Percentiles rank a stretch among this genome's conserved stretches.
Evolutionary conservation across 2,888 invertebrate genomes (phyloP).

Genomic region (Archips xylosteana): DNA sequence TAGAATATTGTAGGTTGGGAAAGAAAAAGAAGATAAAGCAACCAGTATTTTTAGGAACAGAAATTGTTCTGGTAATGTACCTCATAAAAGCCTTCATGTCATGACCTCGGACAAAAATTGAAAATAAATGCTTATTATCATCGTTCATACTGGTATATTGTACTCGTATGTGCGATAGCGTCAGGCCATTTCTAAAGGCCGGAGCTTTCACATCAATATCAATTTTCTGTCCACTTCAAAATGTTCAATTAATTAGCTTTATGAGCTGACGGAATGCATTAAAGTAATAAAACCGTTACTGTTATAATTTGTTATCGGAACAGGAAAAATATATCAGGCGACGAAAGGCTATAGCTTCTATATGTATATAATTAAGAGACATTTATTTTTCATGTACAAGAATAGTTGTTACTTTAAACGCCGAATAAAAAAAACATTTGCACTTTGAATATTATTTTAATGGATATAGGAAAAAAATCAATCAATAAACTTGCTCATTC

Average conservation of each 20-base stretch:
- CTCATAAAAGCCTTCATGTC: background rate
- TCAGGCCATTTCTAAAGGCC: conserved; percentile 61
- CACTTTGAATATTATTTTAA: no score
- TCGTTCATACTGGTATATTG: background rate
- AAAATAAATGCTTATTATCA: background rate
- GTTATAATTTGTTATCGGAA: background rate
- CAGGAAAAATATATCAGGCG: background rate
- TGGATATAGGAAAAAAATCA: no score
- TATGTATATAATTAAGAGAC: background rate
- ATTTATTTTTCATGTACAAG: background rate
- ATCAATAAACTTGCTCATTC: no score
- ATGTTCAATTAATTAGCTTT: conserved; percentile 68
- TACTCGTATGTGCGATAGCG: background rate
- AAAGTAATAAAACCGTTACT: background rate
- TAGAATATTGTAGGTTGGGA: no score
- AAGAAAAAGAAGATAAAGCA: no score
- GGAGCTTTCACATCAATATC: conserved; percentile 77
- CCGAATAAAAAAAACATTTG: no score
- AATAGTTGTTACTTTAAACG: no score
- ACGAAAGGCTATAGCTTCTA: background rate
- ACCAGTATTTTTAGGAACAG: no score
- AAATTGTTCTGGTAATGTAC: background rate
- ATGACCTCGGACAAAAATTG: background rate
- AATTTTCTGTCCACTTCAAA: conserved; percentile 69
- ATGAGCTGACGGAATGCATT: conserved; percentile 45